These are phyloP conservation scores for Drosophila kikkawai DNA, from an alignment of 1,140 invertebrate genomes.

Conservation along the genomic window DNA sequence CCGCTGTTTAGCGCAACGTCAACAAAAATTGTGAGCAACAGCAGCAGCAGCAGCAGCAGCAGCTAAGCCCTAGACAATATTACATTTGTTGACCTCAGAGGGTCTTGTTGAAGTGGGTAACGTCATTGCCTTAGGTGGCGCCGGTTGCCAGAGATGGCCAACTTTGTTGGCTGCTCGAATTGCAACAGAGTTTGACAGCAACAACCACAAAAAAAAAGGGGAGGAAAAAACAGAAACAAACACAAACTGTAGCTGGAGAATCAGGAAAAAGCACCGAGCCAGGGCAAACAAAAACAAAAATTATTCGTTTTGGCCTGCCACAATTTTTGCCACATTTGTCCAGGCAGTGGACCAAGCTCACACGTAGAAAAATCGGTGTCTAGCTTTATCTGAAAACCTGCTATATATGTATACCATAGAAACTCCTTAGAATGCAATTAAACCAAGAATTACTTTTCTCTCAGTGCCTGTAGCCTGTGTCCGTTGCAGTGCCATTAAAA, in stretches of 20 bases:
- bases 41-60: conserved; percentile 13
- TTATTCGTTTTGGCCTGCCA: conserved; percentile 7
- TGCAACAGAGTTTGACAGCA: conserved; percentile 56
- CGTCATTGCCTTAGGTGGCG: conserved; percentile 6
- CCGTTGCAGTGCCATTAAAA: conserved; percentile 43
- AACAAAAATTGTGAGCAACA: conserved; percentile 54
- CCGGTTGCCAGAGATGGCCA: conserved; percentile 1
- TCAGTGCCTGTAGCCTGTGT: not conserved
- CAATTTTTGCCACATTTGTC: conserved; percentile 33
- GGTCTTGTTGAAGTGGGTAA: conserved; percentile 32
- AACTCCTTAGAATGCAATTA: too few species aligned
- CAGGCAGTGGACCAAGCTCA: not conserved
- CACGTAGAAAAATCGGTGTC: not conserved
- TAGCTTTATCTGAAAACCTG: too few species aligned
- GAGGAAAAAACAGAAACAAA: not conserved
- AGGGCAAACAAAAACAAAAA: conserved; percentile 25
- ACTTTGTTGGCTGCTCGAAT: conserved; percentile 50
- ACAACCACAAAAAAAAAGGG: not conserved
- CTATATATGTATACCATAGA: too few species aligned
- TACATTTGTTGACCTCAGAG: conserved; percentile 60
- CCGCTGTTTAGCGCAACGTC: conserved; percentile 56
- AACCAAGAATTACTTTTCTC: not conserved
- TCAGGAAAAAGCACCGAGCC: not conserved
- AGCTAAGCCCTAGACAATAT: conserved; percentile 59
- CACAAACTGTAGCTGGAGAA: not conserved